Conservation (phyloP, 1,140 invertebrate species). For the Papilio dardanus region DNA sequence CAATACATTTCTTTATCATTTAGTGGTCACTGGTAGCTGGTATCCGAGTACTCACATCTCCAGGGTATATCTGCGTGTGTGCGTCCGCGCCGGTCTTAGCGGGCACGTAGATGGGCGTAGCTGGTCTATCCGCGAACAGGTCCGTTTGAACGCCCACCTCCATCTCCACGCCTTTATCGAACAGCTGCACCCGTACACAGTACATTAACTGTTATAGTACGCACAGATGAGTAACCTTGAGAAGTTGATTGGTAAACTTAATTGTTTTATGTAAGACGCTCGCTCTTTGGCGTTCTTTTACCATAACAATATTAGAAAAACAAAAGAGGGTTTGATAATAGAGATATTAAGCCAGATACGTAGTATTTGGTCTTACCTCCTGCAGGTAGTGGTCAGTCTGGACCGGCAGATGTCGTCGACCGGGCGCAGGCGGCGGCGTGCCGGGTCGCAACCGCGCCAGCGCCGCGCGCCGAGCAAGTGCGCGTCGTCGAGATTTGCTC, state of each 20-base stretch:
- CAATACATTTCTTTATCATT: too few relatives aligned
- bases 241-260: background rate
- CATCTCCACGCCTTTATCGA: constrained; percentile 87
- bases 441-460: constrained; percentile 85
- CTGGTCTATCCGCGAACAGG: constrained; percentile 90
- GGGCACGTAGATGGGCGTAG: constrained; percentile 88
- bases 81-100: constrained; percentile 91
- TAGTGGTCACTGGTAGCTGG: background rate
- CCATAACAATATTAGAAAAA: background rate
- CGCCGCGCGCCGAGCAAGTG: constrained; percentile 83
- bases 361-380: constrained; percentile 82
- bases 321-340: background rate
- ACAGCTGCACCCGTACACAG: constrained; percentile 77
- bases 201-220: background rate
- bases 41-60: constrained; percentile 86
- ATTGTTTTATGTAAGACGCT: background rate
- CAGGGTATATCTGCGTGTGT: constrained; percentile 92
- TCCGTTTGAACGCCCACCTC: constrained; percentile 93
- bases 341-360: background rate
- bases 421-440: constrained; percentile 88
- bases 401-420: constrained; percentile 90
- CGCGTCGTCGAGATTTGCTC: constrained; percentile 84
- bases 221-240: background rate
- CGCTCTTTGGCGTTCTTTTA: background rate
- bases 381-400: constrained; percentile 95